Evolutionary conservation across 1,140 invertebrate genomes (phyloP), one percentile per base, ranked within the genome.

Genomic region (Papilio polyxenes): DNA sequence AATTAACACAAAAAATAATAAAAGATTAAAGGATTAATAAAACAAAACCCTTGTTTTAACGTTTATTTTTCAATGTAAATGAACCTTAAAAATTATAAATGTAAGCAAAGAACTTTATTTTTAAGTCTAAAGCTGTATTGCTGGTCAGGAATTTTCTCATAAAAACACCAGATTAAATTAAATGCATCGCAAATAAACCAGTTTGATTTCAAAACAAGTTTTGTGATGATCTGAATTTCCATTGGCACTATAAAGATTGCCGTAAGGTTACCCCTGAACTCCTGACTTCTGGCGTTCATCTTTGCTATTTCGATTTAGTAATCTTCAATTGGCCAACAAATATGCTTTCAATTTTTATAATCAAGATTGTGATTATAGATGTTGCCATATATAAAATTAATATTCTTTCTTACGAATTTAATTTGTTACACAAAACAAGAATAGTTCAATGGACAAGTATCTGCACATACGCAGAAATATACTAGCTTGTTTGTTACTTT

Each of bases 341-440:
- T 31, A 17, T 56, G 53, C 65, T 37, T 69, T 69, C 23, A 72
- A 40, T 40, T 72, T 37, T 72, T 72, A 31, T 40, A 72, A 72
- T 20, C 59, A 20, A 62, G 59, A 59, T 59, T n/a, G n/a, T 59
- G 17, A 59, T 69, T 69, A 65, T 65, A 69, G 62, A 72, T 72
- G 62, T 65, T 65, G 65, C 65, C 65, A 40, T 72, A 62, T 23
- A 40, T 11, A 23, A 37, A 15, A 37, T 72, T 37, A 72, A 15
- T 56, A 56, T 56, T 17, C 13, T 56, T 56, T 17, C 13, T 56
- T 17, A 13, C 6, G 13, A 56, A 56, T 17, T 56, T 56, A 17
- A 56, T 17, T 17, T 31, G 23, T 17, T 13, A 56, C 17, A 17
- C 15, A 56, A 56, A 17, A 56, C 15, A 56, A 13, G 3, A 6